Base-by-base conservation (phyloP, 2,797 vertebrate species). In the Melanotaenia nigrans region DNA sequence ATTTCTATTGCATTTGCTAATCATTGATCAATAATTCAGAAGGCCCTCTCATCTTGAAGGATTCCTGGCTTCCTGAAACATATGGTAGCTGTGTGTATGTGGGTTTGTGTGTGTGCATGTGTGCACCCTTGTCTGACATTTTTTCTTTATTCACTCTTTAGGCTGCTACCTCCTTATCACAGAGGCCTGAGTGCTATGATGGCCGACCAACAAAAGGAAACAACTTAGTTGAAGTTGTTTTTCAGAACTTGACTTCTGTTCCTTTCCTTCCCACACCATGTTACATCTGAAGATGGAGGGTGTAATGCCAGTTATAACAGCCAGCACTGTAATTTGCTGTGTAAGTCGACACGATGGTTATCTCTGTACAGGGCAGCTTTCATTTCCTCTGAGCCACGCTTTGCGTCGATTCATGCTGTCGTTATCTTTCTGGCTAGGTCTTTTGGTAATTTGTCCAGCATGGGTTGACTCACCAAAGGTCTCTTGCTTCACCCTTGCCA, bases 1-100 rank as follows among this genome's bases (percentile, higher is more conserved):
- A 96, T 97, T 98, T 97, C 96, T 94, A 96, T 97, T 95, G 96
- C 96, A 98, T 98, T 97, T 97, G 96, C 93, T 98, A 97, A 99
- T 98, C 96, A 96, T 92, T 96, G 95, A 97, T 99, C 97, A 99
- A 99, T 99, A 98, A 99, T 99, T 97, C 95, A 99, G 90, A 94
- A 73, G 85, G 81, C 74, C 89, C 93, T 95, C 88, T 93, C 94
- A 94, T 96, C 96, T 95, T 95, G 94, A 96, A 96, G 95, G 94
- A 95, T 95, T 93, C 93, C 94, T 85, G 89, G 92, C 91, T 96
- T 96, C 95, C 95, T 94, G 92, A 91, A 95, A 94, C 97, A 98
- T 96, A 96, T 96, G 97, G 97, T 91, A 91, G 79, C 74, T 89
- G 86, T 71, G 56, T 71, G 81, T 66, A 60, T 68, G 54, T 75